Conservation (phyloP, 2,113 vertebrate species). For the Lycaon pictus region DNA sequence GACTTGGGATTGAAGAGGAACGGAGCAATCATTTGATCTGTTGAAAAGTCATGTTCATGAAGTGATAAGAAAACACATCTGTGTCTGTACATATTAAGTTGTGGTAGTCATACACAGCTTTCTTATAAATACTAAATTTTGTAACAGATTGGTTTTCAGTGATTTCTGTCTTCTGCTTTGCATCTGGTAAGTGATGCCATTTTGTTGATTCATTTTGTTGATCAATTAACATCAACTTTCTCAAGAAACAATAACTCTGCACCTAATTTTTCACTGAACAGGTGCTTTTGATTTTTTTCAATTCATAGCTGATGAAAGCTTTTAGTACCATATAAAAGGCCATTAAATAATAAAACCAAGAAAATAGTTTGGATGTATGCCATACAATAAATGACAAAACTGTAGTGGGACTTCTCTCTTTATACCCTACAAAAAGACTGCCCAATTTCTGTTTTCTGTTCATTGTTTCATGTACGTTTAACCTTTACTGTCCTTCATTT, state of each 20-base stretch:
- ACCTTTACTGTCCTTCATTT: background rate
- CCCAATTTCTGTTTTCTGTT: background rate
- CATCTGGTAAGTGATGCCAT: background rate
- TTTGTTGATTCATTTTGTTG: background rate
- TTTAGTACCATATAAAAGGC: constrained; percentile 11
- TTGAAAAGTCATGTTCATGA: background rate
- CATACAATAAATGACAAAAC: background rate
- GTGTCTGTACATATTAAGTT: no score
- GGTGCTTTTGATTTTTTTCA: background rate
- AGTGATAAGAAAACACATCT: background rate
- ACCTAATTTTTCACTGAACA: constrained; percentile 2
- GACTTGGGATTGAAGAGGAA: background rate
- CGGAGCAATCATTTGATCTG: background rate
- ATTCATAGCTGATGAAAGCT: background rate
- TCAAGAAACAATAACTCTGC: background rate
- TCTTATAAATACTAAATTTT: background rate
- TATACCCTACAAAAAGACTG: background rate
- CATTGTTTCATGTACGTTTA: background rate
- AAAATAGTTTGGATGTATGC: background rate
- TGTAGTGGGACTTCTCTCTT: background rate
- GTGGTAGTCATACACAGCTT: background rate
- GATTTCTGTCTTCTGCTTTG: background rate
- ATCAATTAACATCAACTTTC: background rate
- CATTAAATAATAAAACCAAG: constrained; percentile 13
- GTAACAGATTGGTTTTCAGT: background rate